Base-by-base conservation (phyloP, 2,888 invertebrate species). In the Trachelus iudaicus region DNA sequence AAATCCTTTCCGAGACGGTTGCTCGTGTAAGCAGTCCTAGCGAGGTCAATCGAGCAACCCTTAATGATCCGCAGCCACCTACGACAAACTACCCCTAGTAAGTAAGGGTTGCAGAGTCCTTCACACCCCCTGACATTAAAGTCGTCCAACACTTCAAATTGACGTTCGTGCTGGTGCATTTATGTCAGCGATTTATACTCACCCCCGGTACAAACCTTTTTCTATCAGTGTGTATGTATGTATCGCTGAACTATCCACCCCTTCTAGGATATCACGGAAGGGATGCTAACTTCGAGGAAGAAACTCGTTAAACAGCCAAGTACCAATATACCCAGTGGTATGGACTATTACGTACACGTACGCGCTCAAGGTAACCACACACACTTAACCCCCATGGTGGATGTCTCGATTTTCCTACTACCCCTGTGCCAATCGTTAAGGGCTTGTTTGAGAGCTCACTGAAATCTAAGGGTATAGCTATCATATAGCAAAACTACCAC, bases 111-210 rank as follows among this genome's bases (percentile, higher is more conserved):
- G 23, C 56, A 23, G 2, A 23, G 56, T 56, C 23, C 23, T 56
- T 56, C 23, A 56, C 56, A 56, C 56, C 23, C 23, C 56, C 56
- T 56, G 56, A 56, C 23, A 56, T 23, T 56, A 56, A 56, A 56
- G 56, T 56, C 56, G 23, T 56, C 23, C 9, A 56, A 9, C 31
- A 12, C 31, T 71, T 71, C 71, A 23, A 34, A 71, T 71, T 71
- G 31, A 34, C 33, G 33, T 31, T 34, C 78, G 78, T 78, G 78
- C 35, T 75, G 73, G 73, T 73, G 78, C 78, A 78, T 78, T 75
- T 78, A 78, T 78, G 76, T 78, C 78, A 75, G 75, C 75, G 40
- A 75, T 76, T 78, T 78, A 76, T 69, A 74, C 77, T 23, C 23
- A 56, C 2, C 23, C 40, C 56, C 23, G 9, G 9, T 56, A 56